phyloP scores from a whole-genome alignment of 2,113 vertebrate species.

The Chelonoidis abingdonii region DNA sequence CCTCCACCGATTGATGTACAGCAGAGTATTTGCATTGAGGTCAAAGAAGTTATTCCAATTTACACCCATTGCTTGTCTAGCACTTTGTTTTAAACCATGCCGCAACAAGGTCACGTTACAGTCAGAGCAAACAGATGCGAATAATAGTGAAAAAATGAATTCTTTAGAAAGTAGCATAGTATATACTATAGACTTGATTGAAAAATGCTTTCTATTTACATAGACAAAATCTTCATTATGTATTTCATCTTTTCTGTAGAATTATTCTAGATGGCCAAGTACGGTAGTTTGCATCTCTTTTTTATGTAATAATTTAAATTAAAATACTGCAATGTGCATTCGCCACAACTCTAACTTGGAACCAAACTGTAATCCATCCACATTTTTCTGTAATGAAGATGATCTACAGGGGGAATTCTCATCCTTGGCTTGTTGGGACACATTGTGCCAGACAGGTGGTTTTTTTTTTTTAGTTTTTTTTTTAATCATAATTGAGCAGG shows the following conservation, averaged over 20 bases:
- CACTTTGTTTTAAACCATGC: background rate
- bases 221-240: background rate
- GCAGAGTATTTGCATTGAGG: background rate
- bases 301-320: background rate
- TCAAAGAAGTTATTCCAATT: background rate
- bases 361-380: background rate
- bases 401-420: background rate
- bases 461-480: background rate
- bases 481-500: background rate
- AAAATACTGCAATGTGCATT: background rate
- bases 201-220: background rate
- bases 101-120: background rate
- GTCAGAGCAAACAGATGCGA: background rate
- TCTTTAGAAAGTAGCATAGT: background rate
- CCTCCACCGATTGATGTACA: background rate
- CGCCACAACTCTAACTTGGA: background rate
- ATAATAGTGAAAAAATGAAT: background rate
- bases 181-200: background rate
- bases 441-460: background rate
- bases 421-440: background rate
- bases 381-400: background rate
- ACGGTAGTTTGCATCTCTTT: background rate
- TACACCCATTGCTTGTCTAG: background rate
- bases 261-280: background rate
- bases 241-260: background rate